phyloP scores from a whole-genome alignment of 2,797 vertebrate genomes.

The Zalophus californianus region DNA sequence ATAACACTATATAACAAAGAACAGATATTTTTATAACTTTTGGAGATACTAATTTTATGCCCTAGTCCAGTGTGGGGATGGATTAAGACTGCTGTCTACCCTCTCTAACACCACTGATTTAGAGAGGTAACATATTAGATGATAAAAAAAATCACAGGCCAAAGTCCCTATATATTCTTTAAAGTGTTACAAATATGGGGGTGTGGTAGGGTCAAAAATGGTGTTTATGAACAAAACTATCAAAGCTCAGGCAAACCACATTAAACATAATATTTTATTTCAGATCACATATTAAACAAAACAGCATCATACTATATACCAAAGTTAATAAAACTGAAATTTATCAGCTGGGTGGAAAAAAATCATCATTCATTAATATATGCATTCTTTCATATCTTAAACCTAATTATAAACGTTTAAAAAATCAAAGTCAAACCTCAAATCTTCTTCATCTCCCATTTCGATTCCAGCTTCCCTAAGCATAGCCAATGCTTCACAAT shows the following conservation, averaged over 20 bases:
- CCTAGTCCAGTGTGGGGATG: not conserved
- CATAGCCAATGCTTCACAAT: constrained; percentile 95
- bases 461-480: constrained; percentile 96
- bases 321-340: constrained; percentile 54
- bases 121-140: not conserved
- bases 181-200: not conserved
- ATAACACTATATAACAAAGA: not conserved
- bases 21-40: not conserved
- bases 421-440: constrained; percentile 90
- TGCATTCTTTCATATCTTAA: constrained; percentile 15
- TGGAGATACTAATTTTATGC: constrained; percentile 10
- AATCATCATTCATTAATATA: not conserved
- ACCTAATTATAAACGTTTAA: constrained; percentile 28
- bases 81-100: not conserved
- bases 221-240: constrained; percentile 21
- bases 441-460: constrained; percentile 98
- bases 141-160: constrained; percentile 40
- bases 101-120: constrained; percentile 4
- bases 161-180: not conserved
- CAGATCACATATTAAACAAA: constrained; percentile 19
- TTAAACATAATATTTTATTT: constrained; percentile 34
- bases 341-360: constrained; percentile 29
- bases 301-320: not conserved
- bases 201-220: not conserved
- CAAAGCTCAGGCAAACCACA: constrained; percentile 1